Percentiles rank a stretch among this genome's conserved stretches.
Conservation (phyloP, 64 coral and sea anemone genomes). For the Astreopora myriophthalma region DNA sequence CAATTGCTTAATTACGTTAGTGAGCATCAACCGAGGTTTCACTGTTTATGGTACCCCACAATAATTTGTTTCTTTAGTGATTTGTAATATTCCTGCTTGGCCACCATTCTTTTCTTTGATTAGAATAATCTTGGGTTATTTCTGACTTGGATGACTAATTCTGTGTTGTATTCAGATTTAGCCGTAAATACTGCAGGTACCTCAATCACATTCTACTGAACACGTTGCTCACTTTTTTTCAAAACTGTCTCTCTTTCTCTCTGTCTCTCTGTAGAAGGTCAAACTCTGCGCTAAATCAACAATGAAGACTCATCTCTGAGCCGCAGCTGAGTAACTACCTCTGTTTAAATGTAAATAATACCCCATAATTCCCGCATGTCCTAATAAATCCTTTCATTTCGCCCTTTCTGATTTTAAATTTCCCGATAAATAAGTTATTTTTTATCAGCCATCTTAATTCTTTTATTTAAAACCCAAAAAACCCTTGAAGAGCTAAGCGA, state of each 20-base stretch:
- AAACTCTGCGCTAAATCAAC: slow-evolving; percentile 36
- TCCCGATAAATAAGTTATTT: no score
- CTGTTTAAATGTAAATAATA: slow-evolving; percentile 29
- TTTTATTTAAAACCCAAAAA: no score
- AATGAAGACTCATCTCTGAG: slow-evolving; percentile 35
- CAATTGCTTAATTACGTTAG: no score
- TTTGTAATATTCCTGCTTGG: neutral
- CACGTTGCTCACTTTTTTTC: neutral
- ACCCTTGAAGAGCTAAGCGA: no score
- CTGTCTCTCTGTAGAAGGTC: slow-evolving; percentile 33
- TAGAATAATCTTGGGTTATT: neutral
- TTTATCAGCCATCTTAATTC: no score
- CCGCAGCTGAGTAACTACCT: neutral
- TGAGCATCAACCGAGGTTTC: no score
- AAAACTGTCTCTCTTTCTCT: neutral
- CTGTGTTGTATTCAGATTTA: neutral
- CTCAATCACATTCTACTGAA: slow-evolving; percentile 6
- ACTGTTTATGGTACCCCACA: neutral
- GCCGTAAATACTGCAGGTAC: neutral
- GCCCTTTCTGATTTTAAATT: neutral
- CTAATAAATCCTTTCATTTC: neutral
- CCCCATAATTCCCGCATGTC: neutral
- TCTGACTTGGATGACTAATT: neutral
- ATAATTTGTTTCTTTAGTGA: neutral
- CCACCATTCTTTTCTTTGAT: neutral